Conservation (phyloP, 2,888 invertebrate species). For the Hemicrepidius hirtus region DNA sequence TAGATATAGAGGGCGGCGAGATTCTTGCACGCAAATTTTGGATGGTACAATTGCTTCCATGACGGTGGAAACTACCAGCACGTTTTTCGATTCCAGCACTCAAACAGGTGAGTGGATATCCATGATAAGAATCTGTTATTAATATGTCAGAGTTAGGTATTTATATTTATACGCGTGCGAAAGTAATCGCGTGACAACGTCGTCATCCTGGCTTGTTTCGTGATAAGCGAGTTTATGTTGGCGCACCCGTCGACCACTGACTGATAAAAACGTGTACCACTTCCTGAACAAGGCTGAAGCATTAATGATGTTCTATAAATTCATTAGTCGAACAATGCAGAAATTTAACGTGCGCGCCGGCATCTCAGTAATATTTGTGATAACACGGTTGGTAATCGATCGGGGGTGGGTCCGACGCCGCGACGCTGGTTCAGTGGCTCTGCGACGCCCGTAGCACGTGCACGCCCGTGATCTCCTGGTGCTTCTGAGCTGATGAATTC, state of each 20-base stretch:
- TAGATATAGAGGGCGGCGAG: slow-evolving; percentile 82
- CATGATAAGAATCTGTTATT: slow-evolving; percentile 6
- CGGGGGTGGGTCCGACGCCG: slow-evolving; percentile 69
- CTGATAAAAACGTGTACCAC: slow-evolving; percentile 48
- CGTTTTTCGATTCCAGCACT: slow-evolving; percentile 93
- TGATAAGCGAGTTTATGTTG: slow-evolving; percentile 34
- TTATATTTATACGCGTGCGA: slow-evolving; percentile 21
- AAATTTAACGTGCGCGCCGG: slow-evolving; percentile 66
- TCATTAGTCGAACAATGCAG: slow-evolving; percentile 56
- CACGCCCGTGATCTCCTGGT: slow-evolving; percentile 57
- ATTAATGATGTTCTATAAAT: slow-evolving; percentile 56
- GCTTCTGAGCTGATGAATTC: slow-evolving; percentile 44
- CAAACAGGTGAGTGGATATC: slow-evolving; percentile 88
- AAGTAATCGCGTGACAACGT: slow-evolving; percentile 38
- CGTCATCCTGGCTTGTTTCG: slow-evolving; percentile 39
- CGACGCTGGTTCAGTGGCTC: slow-evolving; percentile 69
- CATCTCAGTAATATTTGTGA: slow-evolving; percentile 69
- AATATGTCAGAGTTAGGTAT: slow-evolving; percentile 7
- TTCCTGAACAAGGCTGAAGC: slow-evolving; percentile 48
- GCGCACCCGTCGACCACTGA: slow-evolving; percentile 36
- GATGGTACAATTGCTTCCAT: slow-evolving; percentile 94
- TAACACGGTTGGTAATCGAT: slow-evolving; percentile 69
- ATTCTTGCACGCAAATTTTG: slow-evolving; percentile 92
- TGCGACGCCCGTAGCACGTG: slow-evolving; percentile 67
- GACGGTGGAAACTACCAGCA: slow-evolving; percentile 95